Evolutionary conservation across 2,113 vertebrate species (phyloP), one percentile per base, ranked within the genome.

Genomic region (Xiphias gladius): DNA sequence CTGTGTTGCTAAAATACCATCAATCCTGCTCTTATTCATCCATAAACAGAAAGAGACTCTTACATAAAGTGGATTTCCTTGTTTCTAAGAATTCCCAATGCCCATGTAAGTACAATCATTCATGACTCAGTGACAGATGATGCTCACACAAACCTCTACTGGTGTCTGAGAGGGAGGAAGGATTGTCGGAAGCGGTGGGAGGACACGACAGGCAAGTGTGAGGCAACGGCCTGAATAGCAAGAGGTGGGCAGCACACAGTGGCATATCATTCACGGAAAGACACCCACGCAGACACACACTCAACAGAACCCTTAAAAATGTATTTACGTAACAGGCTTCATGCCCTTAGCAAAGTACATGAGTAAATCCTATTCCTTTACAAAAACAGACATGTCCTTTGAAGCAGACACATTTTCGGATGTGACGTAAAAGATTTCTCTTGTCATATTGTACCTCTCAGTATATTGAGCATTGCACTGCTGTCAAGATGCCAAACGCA

Each of bases 131-230:
- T 71, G 79, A 74, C 78, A 68, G 73, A 85, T 89, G 80, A 91
- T 76, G 81, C 79, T 84, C 61, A 41, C 43, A 9, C 78, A 80
- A 68, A 48, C 28, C 59, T 72, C 77, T 16, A 0, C 41, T 80
- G 87, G 84, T 24, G 61, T 86, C 89, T 88, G 76, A 80, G 80
- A 41, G 52, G 73, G 76, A 87, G 89, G 89, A 74, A 80, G 90
- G 87, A 78, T 61, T 37, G 80, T 79, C 84, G 88, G 85, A 90
- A 90, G 89, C 61, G 12, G 92, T 93, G 88, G 91, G 93, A 85
- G 89, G 89, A 92, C 69, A 65, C 79, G 50, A 71, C 50, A 14
- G 35, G 57, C 16, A 41, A 77, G 82, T 82, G 73, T 59, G 73
- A 86, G 87, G 77, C 87, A 81, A 79, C 82, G 61, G 76, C 65